Percentiles rank a stretch among this genome's conserved stretches.
These are phyloP conservation scores for Anoplolepis gracilipes DNA, from an alignment of 1,140 invertebrate genomes.

Conservation along the genomic window DNA sequence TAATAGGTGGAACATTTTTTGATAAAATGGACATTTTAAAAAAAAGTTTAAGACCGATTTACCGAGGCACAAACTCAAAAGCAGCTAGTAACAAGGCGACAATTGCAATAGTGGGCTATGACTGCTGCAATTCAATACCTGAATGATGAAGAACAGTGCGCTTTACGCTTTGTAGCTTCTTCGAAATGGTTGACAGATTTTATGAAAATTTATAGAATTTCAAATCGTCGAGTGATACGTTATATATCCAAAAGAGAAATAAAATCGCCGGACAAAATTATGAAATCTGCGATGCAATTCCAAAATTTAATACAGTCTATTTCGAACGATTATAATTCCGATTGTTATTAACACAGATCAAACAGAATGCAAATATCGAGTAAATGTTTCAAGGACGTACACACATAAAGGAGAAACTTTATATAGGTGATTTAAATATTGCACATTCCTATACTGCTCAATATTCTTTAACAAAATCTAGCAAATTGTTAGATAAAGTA, in stretches of 20 bases:
- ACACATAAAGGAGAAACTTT: not conserved
- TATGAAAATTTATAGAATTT: not conserved
- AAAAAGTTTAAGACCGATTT: slow-evolving; percentile 15
- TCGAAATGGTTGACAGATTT: not conserved
- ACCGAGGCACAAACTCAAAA: not conserved
- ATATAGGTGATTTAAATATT: slow-evolving; percentile 22
- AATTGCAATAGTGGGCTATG: slow-evolving; percentile 22
- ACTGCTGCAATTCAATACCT: not conserved
- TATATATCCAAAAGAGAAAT: slow-evolving; percentile 10
- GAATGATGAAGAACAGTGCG: not conserved
- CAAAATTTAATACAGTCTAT: not conserved
- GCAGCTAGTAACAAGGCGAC: not conserved
- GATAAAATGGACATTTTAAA: not conserved
- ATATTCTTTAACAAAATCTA: slow-evolving; percentile 3
- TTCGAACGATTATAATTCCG: not conserved
- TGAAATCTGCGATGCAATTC: not conserved
- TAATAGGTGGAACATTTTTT: not conserved
- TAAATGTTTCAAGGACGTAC: slow-evolving; percentile 22
- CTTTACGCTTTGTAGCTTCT: not conserved
- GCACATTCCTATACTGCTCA: slow-evolving; percentile 18
- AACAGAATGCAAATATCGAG: not conserved
- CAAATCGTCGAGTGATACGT: not conserved
- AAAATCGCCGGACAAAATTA: not conserved
- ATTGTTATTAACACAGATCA: slow-evolving; percentile 22
- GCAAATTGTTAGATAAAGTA: slow-evolving; percentile 28